Evolutionary conservation across 2,113 vertebrate genomes (phyloP).

Genomic region (Microtus oregoni): DNA sequence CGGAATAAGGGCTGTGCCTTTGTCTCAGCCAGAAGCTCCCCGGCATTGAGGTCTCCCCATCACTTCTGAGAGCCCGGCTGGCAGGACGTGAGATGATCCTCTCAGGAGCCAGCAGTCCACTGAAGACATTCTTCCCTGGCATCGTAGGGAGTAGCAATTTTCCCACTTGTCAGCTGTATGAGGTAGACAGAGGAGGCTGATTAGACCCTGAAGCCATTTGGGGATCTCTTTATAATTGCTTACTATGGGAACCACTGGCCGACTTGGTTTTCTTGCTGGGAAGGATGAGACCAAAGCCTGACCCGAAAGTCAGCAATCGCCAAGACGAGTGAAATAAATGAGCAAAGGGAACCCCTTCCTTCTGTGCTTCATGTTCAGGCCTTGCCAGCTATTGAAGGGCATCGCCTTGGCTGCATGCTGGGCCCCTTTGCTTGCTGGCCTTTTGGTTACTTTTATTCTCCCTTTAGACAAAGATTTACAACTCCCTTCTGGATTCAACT

Average conservation of each 20-base stretch:
- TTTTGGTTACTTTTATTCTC: conserved; percentile 73
- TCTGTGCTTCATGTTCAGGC: conserved; percentile 73
- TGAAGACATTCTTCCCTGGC: conserved; percentile 82
- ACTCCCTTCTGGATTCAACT: conserved; percentile 91
- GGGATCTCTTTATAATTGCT: conserved; percentile 85
- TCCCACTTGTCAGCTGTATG: conserved; percentile 79
- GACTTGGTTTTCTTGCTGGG: conserved; percentile 73
- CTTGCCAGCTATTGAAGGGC: conserved; percentile 79
- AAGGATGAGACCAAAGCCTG: conserved; percentile 84
- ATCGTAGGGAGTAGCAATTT: conserved; percentile 83
- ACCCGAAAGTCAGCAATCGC: conserved; percentile 76
- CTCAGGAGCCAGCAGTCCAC: conserved; percentile 74
- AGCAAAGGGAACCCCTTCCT: conserved; percentile 75
- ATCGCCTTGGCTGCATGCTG: conserved; percentile 67
- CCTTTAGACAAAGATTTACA: conserved; percentile 85
- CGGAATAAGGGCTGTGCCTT: not conserved
- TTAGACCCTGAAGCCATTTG: conserved; percentile 80
- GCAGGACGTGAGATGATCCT: conserved; percentile 80
- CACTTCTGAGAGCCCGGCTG: conserved; percentile 80
- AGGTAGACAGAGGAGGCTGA: conserved; percentile 82
- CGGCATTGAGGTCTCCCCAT: conserved; percentile 77
- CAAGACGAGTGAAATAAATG: conserved; percentile 82
- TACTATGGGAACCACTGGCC: conserved; percentile 84
- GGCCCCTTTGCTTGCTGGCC: conserved; percentile 76
- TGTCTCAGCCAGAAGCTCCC: conserved; percentile 31